phyloP scores from a whole-genome alignment of 2,797 vertebrate species.

The Poecilia picta region DNA sequence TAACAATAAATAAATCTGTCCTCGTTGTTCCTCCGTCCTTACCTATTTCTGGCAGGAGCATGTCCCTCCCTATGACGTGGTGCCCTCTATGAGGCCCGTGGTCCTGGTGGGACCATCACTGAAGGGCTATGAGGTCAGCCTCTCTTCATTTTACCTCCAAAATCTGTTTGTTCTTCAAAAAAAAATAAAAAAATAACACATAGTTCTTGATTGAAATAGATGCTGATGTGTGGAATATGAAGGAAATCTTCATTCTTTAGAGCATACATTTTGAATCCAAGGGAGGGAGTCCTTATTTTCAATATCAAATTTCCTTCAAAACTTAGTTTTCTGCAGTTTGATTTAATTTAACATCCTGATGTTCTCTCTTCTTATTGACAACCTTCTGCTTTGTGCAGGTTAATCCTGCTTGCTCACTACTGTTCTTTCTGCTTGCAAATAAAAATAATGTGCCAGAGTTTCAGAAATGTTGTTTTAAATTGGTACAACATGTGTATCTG shows the following conservation, averaged over 20 bases:
- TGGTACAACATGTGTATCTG: background rate
- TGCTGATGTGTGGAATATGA: background rate
- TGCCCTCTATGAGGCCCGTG: slow-evolving; percentile 96
- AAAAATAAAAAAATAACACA: background rate
- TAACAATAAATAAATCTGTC: background rate
- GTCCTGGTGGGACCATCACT: slow-evolving; percentile 95
- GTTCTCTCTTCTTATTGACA: background rate
- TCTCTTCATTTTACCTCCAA: slow-evolving; percentile 45
- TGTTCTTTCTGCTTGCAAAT: background rate
- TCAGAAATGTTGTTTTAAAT: background rate
- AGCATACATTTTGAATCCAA: background rate
- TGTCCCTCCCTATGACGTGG: slow-evolving; percentile 93
- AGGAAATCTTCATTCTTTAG: background rate
- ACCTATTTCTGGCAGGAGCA: slow-evolving; percentile 84
- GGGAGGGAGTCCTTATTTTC: background rate
- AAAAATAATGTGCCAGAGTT: background rate
- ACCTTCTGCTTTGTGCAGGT: background rate
- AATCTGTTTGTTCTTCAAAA: background rate
- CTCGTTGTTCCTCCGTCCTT: slow-evolving; percentile 19
- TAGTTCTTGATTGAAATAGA: background rate
- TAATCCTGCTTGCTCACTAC: background rate
- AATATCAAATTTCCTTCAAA: background rate
- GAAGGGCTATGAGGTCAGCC: slow-evolving; percentile 94
- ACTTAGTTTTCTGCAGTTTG: background rate
- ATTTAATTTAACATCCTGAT: background rate